A percentile compares a stretch with the other conserved stretches of the same genome.
These are phyloP conservation scores for Zaprionus bogoriensis DNA, from an alignment of 2,888 invertebrate species.

Conservation along the genomic window DNA sequence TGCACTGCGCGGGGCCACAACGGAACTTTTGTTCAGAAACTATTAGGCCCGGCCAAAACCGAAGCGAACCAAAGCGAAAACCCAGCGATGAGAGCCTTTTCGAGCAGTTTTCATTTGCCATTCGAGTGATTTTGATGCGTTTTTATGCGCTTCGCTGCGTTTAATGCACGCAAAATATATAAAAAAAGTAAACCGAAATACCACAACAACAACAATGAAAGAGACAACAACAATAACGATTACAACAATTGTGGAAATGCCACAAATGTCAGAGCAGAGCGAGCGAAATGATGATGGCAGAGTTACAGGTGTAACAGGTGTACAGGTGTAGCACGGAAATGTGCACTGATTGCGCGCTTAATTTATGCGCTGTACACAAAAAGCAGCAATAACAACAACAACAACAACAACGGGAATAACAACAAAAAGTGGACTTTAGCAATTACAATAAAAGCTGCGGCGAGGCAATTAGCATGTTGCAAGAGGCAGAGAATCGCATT, in stretches of 20 bases:
- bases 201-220: constrained; percentile 3
- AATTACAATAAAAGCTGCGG: constrained; percentile 4
- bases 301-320: constrained; percentile 39
- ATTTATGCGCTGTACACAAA: constrained; percentile 40
- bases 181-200: too few relatives aligned
- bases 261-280: neutral
- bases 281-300: constrained; percentile 19
- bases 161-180: constrained; percentile 54
- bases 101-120: constrained; percentile 50
- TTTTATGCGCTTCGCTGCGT: constrained; percentile 61
- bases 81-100: constrained; percentile 2
- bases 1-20: constrained; percentile 8
- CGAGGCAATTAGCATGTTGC: constrained; percentile 54
- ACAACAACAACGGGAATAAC: neutral
- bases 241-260: constrained; percentile 11
- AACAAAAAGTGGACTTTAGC: constrained; percentile 14
- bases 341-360: constrained; percentile 56
- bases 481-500: constrained; percentile 35
- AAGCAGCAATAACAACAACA: constrained; percentile 1
- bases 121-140: constrained; percentile 64
- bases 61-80: neutral
- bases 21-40: constrained; percentile 29
- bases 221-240: too few relatives aligned
- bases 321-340: constrained; percentile 48
- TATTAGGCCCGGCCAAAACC: constrained; percentile 16